Evolutionary conservation across 1,140 invertebrate genomes (phyloP).

Genomic region (Diachasma alloeum): DNA sequence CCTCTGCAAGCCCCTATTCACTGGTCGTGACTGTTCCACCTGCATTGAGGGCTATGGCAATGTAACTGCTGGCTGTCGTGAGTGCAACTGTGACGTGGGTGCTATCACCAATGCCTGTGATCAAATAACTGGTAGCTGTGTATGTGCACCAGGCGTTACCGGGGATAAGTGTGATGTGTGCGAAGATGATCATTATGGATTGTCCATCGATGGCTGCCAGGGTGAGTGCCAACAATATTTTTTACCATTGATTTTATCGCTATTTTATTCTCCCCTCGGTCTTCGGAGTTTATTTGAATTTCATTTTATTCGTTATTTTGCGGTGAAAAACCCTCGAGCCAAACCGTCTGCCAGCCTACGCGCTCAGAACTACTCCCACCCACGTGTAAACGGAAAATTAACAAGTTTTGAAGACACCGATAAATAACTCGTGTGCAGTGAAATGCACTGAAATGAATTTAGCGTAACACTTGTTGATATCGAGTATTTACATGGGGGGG

Average conservation of each 20-base stretch:
- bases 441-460: not conserved
- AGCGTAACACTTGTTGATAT: not conserved
- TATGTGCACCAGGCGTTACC: conserved; percentile 73
- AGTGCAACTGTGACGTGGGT: conserved; percentile 79
- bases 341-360: conserved; percentile 34
- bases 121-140: conserved; percentile 74
- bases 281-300: not conserved
- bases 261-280: not conserved
- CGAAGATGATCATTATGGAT: conserved; percentile 77
- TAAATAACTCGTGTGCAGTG: conserved; percentile 31
- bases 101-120: conserved; percentile 81
- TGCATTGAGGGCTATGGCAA: conserved; percentile 69
- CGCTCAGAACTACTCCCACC: conserved; percentile 32
- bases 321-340: not conserved
- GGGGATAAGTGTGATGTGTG: conserved; percentile 84
- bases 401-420: conserved; percentile 35
- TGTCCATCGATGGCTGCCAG: conserved; percentile 75
- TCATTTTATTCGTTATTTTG: not conserved
- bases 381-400: conserved; percentile 35
- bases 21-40: conserved; percentile 56
- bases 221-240: conserved; percentile 68
- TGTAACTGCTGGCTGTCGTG: conserved; percentile 73
- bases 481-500: not conserved
- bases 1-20: conserved; percentile 67
- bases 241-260: not conserved